These are phyloP conservation scores for Oncorhynchus gorbuscha DNA, from an alignment of 2,113 vertebrate species.

Conservation along the genomic window DNA sequence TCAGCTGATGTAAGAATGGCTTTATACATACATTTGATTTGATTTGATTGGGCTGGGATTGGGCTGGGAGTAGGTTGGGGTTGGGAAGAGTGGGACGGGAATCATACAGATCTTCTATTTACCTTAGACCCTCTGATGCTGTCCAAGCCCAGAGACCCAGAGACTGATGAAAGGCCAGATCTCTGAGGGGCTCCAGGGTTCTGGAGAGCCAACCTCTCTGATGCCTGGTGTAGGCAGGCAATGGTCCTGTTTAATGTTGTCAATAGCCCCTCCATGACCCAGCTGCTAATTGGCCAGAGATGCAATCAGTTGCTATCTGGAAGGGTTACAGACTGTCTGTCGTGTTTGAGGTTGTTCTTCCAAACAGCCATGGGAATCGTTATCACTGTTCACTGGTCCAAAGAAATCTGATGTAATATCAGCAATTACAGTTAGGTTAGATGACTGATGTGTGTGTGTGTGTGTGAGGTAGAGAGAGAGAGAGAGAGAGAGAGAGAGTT, in stretches of 20 bases:
- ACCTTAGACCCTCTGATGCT: slow-evolving; percentile 44
- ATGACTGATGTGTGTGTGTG: too few relatives aligned
- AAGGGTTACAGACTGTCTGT: too few relatives aligned
- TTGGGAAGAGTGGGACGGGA: neutral
- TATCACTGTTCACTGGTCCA: too few relatives aligned
- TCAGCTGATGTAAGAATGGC: too few relatives aligned
- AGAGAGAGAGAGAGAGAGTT: neutral
- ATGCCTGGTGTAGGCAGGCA: neutral
- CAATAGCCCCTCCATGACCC: slow-evolving; percentile 55
- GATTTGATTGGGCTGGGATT: neutral
- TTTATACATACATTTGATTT: too few relatives aligned
- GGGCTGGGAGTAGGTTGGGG: slow-evolving; percentile 18
- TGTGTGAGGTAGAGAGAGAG: too few relatives aligned
- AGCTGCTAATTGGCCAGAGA: slow-evolving; percentile 46
- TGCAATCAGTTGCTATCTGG: neutral
- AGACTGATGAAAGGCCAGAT: slow-evolving; percentile 34
- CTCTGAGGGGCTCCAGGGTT: slow-evolving; percentile 4
- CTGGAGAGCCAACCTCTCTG: slow-evolving; percentile 22
- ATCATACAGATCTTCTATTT: slow-evolving; percentile 45
- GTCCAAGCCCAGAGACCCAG: slow-evolving; percentile 44
- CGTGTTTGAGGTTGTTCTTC: too few relatives aligned
- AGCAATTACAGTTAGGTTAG: too few relatives aligned
- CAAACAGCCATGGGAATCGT: too few relatives aligned
- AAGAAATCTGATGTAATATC: too few relatives aligned
- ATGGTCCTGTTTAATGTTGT: slow-evolving; percentile 31